Conservation (phyloP, 23 tunicate species). For the Clavelina lepadiformis region DNA sequence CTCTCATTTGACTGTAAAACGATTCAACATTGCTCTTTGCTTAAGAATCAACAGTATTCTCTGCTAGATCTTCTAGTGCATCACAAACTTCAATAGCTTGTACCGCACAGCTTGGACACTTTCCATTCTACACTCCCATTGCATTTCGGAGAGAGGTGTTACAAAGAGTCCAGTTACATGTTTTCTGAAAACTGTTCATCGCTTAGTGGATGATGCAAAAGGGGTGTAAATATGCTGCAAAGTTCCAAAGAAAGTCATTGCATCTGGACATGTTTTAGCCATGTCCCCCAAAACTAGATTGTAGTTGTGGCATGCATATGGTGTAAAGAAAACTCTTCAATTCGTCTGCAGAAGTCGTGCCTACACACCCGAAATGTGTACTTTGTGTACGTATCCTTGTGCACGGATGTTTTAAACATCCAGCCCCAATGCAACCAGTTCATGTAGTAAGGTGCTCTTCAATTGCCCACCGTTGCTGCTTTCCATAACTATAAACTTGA, state of each 20-base stretch:
- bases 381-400: conserved; percentile 21
- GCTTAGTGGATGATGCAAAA: conserved; percentile 16
- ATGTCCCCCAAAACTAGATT: conserved; percentile 14
- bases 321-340: conserved; percentile 15
- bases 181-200: conserved; percentile 16
- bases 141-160: conserved; percentile 6
- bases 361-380: conserved; percentile 7
- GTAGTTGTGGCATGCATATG: conserved; percentile 10
- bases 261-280: conserved; percentile 13
- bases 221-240: conserved; percentile 8
- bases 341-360: too few relatives aligned
- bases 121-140: conserved; percentile 18
- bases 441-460: too few relatives aligned
- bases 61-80: too few relatives aligned
- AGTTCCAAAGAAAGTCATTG: conserved; percentile 19
- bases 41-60: conserved; percentile 3
- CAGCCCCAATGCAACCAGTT: too few relatives aligned
- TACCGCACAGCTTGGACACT: conserved; percentile 27
- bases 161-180: conserved; percentile 8
- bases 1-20: background rate
- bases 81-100: too few relatives aligned
- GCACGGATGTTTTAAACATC: conserved; percentile 14
- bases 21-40: conserved; percentile 12
- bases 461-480: too few relatives aligned
- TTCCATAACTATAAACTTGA: conserved; percentile 15